These are phyloP conservation scores for Eustalomyia histrio DNA, from an alignment of 2,888 invertebrate genomes.

Conservation along the genomic window DNA sequence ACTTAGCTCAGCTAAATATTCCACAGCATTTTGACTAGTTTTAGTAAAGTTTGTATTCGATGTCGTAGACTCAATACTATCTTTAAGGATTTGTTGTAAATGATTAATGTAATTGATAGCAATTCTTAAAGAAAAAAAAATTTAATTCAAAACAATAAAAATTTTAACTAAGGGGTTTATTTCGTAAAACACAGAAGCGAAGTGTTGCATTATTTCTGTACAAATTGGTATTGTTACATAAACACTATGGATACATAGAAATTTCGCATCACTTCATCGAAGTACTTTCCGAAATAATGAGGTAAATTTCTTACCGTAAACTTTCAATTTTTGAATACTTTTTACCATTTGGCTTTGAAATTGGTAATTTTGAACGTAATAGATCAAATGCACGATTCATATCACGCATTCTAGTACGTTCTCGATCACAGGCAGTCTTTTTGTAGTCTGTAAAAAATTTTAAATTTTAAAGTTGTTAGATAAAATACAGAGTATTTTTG, in stretches of 20 bases:
- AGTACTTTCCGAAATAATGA: too few species aligned
- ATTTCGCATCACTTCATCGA: too few species aligned
- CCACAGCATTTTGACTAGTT: slow-evolving; percentile 45
- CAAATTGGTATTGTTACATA: not conserved
- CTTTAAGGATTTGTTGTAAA: slow-evolving; percentile 81
- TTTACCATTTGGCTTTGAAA: slow-evolving; percentile 89
- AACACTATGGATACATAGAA: too few species aligned
- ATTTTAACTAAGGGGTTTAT: too few species aligned
- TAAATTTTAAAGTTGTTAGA: too few species aligned
- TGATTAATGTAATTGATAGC: slow-evolving; percentile 89
- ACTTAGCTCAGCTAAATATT: slow-evolving; percentile 64
- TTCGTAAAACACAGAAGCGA: too few species aligned
- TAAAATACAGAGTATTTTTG: too few species aligned
- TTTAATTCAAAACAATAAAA: not conserved
- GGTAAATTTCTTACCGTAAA: slow-evolving; percentile 81
- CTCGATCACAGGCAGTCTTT: slow-evolving; percentile 91
- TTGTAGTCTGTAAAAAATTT: slow-evolving; percentile 84
- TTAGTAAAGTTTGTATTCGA: slow-evolving; percentile 28
- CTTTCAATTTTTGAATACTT: slow-evolving; percentile 93
- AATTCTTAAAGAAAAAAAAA: slow-evolving; percentile 79
- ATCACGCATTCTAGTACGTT: slow-evolving; percentile 90
- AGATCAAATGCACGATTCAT: slow-evolving; percentile 92
- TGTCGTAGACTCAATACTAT: slow-evolving; percentile 66
- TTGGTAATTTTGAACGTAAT: slow-evolving; percentile 86
- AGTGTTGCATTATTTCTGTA: slow-evolving; percentile 3